These are phyloP conservation scores for Latheticus oryzae DNA, from an alignment of 2,888 invertebrate species.

Conservation along the genomic window DNA sequence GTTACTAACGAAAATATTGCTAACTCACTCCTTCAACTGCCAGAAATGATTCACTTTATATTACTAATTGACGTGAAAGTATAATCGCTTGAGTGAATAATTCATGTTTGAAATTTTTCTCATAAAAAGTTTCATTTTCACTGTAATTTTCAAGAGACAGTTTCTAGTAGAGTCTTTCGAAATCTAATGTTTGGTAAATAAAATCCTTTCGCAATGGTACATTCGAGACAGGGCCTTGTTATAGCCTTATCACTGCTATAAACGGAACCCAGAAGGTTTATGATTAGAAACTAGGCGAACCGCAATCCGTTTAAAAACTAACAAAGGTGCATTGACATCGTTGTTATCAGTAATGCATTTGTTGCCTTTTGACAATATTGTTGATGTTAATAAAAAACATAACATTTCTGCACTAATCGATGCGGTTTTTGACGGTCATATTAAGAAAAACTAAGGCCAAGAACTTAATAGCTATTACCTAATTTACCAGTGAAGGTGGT, in stretches of 20 bases:
- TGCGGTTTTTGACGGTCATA: conserved; percentile 3
- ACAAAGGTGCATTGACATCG: conserved; percentile 33
- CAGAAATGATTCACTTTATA: conserved; percentile 10
- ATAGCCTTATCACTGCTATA: conserved; percentile 23
- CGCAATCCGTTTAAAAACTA: conserved; percentile 14
- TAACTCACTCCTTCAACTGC: too few species aligned
- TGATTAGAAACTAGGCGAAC: conserved; percentile 35
- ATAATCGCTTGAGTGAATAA: not conserved
- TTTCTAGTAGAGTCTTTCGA: too few species aligned
- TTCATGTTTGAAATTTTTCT: too few species aligned
- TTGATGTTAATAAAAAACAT: too few species aligned
- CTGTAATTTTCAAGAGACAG: too few species aligned
- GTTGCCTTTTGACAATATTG: conserved; percentile 10
- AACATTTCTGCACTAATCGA: not conserved
- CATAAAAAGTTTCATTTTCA: too few species aligned
- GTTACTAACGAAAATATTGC: too few species aligned
- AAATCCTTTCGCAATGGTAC: conserved; percentile 22
- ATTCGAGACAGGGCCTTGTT: conserved; percentile 13
- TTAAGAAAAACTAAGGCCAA: conserved; percentile 15
- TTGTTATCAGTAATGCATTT: conserved; percentile 10
- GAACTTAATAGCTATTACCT: conserved; percentile 1
- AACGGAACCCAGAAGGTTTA: conserved; percentile 24
- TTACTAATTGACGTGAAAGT: conserved; percentile 9
- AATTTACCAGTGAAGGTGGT: conserved; percentile 16
- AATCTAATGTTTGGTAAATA: conserved; percentile 21